Conservation (phyloP, 2,113 vertebrate genomes). For the Cavia aperea region DNA sequence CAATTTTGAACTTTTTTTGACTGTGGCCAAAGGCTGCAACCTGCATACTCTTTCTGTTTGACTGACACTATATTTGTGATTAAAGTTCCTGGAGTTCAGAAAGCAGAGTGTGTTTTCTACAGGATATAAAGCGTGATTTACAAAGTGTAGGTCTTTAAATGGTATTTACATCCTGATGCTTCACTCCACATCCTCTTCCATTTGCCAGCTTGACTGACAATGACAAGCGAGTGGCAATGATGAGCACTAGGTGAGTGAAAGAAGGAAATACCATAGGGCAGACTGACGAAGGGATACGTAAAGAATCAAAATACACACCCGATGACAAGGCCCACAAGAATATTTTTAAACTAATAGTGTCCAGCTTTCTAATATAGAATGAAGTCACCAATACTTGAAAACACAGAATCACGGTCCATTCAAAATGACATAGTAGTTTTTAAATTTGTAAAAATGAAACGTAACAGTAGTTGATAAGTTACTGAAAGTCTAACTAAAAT, state of each 20-base stretch:
- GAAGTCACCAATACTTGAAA: constrained; percentile 16
- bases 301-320: constrained; percentile 5
- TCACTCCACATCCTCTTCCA: neutral
- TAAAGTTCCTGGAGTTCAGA: neutral
- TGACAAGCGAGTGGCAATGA: neutral
- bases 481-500: constrained; percentile 15
- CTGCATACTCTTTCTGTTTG: neutral
- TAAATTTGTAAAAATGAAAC: constrained; percentile 41
- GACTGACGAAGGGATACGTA: neutral
- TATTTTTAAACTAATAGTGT: neutral
- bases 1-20: constrained; percentile 33
- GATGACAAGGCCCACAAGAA: neutral
- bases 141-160: neutral
- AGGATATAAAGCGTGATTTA: neutral
- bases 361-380: constrained; percentile 6
- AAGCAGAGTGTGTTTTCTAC: neutral
- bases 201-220: neutral
- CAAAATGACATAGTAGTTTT: neutral
- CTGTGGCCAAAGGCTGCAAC: neutral
- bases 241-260: neutral
- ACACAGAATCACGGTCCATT: neutral
- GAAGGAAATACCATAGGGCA: neutral
- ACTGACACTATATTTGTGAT: neutral
- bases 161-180: neutral
- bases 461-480: neutral